Evolutionary conservation across 1,140 invertebrate species (phyloP).

Genomic region (Hirudo medicinalis): DNA sequence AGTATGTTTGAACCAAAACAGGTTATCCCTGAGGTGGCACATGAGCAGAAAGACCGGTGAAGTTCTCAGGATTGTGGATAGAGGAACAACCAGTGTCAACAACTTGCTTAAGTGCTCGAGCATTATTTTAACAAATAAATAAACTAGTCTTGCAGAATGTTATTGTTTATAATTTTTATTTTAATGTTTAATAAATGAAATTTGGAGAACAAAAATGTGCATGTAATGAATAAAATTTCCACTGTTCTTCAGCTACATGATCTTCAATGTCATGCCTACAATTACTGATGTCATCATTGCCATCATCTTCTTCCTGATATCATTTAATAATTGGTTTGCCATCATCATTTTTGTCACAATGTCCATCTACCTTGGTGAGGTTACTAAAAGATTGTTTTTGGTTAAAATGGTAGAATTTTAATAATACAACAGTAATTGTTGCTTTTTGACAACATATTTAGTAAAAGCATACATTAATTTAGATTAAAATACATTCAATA

Average conservation of each 20-base stretch:
- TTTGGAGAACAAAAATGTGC: background rate
- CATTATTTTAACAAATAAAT: background rate
- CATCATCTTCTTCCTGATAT: constrained; percentile 67
- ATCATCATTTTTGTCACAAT: constrained; percentile 84
- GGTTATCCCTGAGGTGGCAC: constrained; percentile 60
- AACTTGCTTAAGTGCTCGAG: constrained; percentile 56
- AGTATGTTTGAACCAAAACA: constrained; percentile 19
- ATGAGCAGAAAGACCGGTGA: constrained; percentile 82
- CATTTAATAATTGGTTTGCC: constrained; percentile 84
- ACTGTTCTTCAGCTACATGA: constrained; percentile 40
- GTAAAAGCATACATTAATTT: too few species aligned
- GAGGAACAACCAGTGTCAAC: constrained; percentile 85
- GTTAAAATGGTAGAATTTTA: too few species aligned
- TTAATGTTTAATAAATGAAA: too few species aligned
- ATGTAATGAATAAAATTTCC: background rate
- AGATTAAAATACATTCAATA: too few species aligned
- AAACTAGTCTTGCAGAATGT: too few species aligned
- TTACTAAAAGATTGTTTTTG: background rate
- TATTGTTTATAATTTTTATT: too few species aligned
- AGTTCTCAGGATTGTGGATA: constrained; percentile 81
- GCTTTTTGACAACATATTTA: too few species aligned
- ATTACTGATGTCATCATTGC: constrained; percentile 84
- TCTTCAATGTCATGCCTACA: constrained; percentile 67
- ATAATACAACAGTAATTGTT: too few species aligned
- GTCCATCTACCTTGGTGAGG: constrained; percentile 74